A percentile compares a stretch with the other conserved stretches of the same genome.
Conservation (phyloP, 2,888 invertebrate genomes). For the Tortrix viridana region DNA sequence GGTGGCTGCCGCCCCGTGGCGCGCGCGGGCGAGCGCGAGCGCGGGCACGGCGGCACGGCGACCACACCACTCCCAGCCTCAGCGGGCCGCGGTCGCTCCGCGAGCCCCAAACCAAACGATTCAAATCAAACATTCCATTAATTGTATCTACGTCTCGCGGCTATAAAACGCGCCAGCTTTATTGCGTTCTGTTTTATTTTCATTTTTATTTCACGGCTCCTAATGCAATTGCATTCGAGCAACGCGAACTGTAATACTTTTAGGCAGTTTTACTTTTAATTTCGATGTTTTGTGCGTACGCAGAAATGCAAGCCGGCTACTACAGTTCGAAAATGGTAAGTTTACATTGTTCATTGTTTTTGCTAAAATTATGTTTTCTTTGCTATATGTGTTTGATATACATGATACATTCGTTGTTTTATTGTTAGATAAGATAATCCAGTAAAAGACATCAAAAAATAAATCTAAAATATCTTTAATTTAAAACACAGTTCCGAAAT, state of each 20-base stretch:
- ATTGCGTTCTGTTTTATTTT: conserved; percentile 72
- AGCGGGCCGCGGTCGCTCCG: conserved; percentile 55
- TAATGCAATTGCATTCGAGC: conserved; percentile 81
- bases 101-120: conserved; percentile 50
- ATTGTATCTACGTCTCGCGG: conserved; percentile 66
- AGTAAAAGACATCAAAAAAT: too few species aligned
- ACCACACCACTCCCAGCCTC: conserved; percentile 55
- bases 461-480: background rate
- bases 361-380: too few species aligned
- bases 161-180: conserved; percentile 75
- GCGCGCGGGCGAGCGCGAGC: conserved; percentile 38
- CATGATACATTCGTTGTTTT: too few species aligned
- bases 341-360: conserved; percentile 37
- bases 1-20: conserved; percentile 44
- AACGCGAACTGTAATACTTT: conserved; percentile 70
- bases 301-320: conserved; percentile 62
- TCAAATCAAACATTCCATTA: conserved; percentile 76
- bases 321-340: conserved; percentile 63
- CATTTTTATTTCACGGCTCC: conserved; percentile 75
- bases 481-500: conserved; percentile 5
- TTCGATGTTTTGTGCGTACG: conserved; percentile 74
- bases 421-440: too few species aligned
- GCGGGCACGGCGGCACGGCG: conserved; percentile 29
- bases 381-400: too few species aligned
- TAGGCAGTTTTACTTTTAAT: conserved; percentile 63